These are phyloP conservation scores for Drosophila yakuba DNA, from an alignment of 1,140 invertebrate species.

Conservation along the genomic window DNA sequence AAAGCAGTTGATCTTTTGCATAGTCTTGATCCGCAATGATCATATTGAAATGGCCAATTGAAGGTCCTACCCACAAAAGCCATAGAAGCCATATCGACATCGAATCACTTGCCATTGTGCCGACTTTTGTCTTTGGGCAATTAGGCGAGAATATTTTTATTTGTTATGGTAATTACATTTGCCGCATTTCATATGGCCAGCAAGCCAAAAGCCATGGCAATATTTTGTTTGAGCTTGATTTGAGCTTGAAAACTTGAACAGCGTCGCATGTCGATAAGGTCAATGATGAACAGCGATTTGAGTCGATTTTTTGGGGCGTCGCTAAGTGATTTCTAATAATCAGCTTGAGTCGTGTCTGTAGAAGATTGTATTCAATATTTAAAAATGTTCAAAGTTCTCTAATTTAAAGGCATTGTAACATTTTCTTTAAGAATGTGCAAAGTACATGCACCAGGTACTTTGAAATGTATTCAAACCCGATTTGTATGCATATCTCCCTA, in stretches of 20 bases:
- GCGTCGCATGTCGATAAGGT: slow-evolving; percentile 53
- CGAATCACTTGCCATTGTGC: slow-evolving; percentile 34
- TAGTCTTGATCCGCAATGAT: slow-evolving; percentile 35
- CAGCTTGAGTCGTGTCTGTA: slow-evolving; percentile 13
- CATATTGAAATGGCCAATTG: slow-evolving; percentile 55
- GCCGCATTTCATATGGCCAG: slow-evolving; percentile 26
- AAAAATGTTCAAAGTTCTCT: not conserved
- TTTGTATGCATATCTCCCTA: not conserved
- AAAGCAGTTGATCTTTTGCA: slow-evolving; percentile 36
- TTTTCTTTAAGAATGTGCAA: no score
- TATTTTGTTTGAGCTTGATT: slow-evolving; percentile 47
- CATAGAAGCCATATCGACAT: slow-evolving; percentile 2
- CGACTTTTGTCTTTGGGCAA: slow-evolving; percentile 53
- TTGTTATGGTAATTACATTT: slow-evolving; percentile 76
- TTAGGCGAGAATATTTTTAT: slow-evolving; percentile 66
- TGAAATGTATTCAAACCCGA: not conserved
- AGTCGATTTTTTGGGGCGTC: slow-evolving; percentile 51
- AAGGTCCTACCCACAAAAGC: slow-evolving; percentile 45
- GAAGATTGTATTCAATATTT: slow-evolving; percentile 3
- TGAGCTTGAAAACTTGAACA: slow-evolving; percentile 49
- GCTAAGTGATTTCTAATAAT: slow-evolving; percentile 44
- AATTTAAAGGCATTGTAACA: no score
- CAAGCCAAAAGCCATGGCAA: slow-evolving; percentile 30
- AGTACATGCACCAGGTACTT: not conserved
- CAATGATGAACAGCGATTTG: slow-evolving; percentile 43